These are phyloP conservation scores for Melangyna quadrimaculata DNA, from an alignment of 2,888 invertebrate species.

Conservation along the genomic window DNA sequence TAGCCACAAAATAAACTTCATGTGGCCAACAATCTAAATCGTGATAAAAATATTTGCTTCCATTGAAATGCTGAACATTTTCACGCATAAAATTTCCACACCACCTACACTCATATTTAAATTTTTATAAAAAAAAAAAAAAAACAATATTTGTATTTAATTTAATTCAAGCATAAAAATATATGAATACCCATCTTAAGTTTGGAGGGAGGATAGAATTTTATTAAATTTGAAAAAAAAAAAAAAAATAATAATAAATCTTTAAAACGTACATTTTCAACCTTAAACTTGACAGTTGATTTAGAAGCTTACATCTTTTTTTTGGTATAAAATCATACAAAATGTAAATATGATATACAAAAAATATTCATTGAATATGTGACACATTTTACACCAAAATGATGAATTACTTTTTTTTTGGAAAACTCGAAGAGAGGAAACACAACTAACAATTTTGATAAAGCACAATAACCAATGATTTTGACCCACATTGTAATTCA, in stretches of 20 bases:
- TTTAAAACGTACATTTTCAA: not conserved
- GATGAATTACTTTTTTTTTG: not conserved
- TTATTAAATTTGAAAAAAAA: not conserved
- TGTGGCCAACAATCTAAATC: not conserved
- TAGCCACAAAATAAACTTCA: not conserved
- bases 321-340: not conserved
- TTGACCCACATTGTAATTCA: not conserved
- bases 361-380: not conserved
- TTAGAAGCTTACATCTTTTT: not conserved
- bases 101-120: constrained; percentile 9
- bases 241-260: not conserved
- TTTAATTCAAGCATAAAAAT: not conserved
- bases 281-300: constrained; percentile 3
- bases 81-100: not conserved
- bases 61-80: not conserved
- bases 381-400: not conserved
- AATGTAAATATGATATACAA: not conserved
- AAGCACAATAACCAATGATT: not conserved
- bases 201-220: not conserved
- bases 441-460: not conserved
- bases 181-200: not conserved
- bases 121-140: not conserved
- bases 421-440: not conserved
- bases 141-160: not conserved
- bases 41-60: not conserved